phyloP scores from a whole-genome alignment of 2,888 invertebrate species.

The Polyommatus iphigenia region DNA sequence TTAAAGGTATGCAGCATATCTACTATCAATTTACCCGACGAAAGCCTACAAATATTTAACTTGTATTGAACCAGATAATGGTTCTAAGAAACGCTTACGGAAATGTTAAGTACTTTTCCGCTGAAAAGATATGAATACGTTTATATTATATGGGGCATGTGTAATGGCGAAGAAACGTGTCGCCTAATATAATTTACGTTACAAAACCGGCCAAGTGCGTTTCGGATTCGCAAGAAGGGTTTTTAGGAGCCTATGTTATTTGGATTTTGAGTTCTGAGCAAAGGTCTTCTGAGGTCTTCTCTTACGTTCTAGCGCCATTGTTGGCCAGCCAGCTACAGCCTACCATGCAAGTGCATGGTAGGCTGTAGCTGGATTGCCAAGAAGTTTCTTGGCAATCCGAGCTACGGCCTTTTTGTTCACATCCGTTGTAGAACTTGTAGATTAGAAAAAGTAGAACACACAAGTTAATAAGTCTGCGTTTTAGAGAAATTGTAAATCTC shows the following conservation, averaged over 20 bases:
- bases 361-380: too few species aligned
- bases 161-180: not conserved
- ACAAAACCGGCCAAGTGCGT: not conserved
- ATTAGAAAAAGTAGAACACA: too few species aligned
- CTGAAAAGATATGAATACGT: not conserved
- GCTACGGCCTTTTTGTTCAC: too few species aligned
- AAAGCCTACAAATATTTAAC: slow-evolving; percentile 21
- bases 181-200: not conserved
- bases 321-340: too few species aligned
- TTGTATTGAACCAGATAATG: slow-evolving; percentile 11
- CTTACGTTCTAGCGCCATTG: too few species aligned
- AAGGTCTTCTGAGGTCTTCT: too few species aligned
- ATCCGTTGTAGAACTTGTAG: too few species aligned
- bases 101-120: slow-evolving; percentile 10
- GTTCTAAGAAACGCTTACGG: not conserved
- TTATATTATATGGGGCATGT: not conserved
- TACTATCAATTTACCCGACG: slow-evolving; percentile 1
- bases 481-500: too few species aligned
- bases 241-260: not conserved
- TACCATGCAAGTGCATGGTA: too few species aligned
- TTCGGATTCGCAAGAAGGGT: not conserved
- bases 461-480: too few species aligned
- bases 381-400: too few species aligned
- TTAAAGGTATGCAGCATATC: not conserved
- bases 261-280: not conserved